Conservation (phyloP, 2,888 invertebrate species). For the Melanargia galathea region DNA sequence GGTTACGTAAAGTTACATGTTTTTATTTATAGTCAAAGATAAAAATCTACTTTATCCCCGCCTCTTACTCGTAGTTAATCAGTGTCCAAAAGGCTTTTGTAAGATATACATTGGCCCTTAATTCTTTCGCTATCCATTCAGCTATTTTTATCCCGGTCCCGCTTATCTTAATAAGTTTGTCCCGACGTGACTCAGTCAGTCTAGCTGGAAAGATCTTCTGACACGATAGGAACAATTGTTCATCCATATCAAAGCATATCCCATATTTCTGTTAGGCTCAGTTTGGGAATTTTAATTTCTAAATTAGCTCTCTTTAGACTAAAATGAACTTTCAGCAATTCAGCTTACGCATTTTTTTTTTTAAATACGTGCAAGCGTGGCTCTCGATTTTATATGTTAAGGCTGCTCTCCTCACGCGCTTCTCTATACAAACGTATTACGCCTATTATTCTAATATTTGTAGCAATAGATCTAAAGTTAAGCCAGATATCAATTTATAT, state of each 20-base stretch:
- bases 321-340: too few relatives aligned
- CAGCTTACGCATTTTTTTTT: too few relatives aligned
- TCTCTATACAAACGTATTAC: too few relatives aligned
- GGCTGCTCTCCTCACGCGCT: too few relatives aligned
- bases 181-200: not conserved
- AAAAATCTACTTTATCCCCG: not conserved
- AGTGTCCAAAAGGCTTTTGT: slow-evolving; percentile 6
- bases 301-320: too few relatives aligned
- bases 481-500: too few relatives aligned
- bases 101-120: slow-evolving; percentile 4
- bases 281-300: not conserved
- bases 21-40: not conserved
- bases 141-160: slow-evolving; percentile 15
- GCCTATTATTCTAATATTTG: too few relatives aligned
- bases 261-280: not conserved
- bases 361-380: too few relatives aligned
- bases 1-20: too few relatives aligned
- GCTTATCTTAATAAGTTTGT: slow-evolving; percentile 23
- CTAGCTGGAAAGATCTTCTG: slow-evolving; percentile 6
- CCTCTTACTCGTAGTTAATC: not conserved
- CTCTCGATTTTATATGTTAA: too few relatives aligned
- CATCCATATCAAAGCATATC: not conserved
- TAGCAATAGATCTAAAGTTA: too few relatives aligned
- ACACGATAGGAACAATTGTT: slow-evolving; percentile 2
- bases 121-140: slow-evolving; percentile 21